Evolutionary conservation across 2,113 vertebrate genomes (phyloP).

Genomic region (Rhodinocichla rosea): DNA sequence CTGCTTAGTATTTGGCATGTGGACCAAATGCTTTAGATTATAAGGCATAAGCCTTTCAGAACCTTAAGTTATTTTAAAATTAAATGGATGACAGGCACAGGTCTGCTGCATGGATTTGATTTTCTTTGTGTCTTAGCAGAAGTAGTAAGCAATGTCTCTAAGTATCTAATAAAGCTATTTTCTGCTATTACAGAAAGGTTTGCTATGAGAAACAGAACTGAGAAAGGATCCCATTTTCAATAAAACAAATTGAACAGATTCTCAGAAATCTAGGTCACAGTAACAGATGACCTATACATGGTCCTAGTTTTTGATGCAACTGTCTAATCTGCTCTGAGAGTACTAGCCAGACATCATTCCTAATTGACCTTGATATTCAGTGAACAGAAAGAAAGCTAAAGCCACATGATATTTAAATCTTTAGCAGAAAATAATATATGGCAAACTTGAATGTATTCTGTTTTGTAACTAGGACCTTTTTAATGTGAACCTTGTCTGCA

Average conservation of each 20-base stretch:
- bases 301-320: constrained; percentile 66
- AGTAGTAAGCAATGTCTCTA: constrained; percentile 31
- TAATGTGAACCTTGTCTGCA: not conserved
- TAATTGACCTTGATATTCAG: constrained; percentile 88
- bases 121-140: constrained; percentile 36
- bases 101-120: constrained; percentile 39
- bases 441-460: not conserved
- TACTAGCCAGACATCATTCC: constrained; percentile 76
- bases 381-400: constrained; percentile 79
- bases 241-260: constrained; percentile 63
- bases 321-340: constrained; percentile 83
- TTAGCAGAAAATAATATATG: constrained; percentile 36
- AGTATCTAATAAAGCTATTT: constrained; percentile 57
- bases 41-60: constrained; percentile 56
- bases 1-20: constrained; percentile 29
- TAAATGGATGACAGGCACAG: constrained; percentile 36
- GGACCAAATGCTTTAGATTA: constrained; percentile 64
- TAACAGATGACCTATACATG: constrained; percentile 62
- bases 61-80: constrained; percentile 61
- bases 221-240: constrained; percentile 26
- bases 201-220: constrained; percentile 26
- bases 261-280: constrained; percentile 67
- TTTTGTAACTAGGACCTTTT: not conserved
- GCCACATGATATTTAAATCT: constrained; percentile 56
- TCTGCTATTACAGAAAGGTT: constrained; percentile 24